phyloP scores from a whole-genome alignment of 2,113 vertebrate species.

The Marmota flaviventris region DNA sequence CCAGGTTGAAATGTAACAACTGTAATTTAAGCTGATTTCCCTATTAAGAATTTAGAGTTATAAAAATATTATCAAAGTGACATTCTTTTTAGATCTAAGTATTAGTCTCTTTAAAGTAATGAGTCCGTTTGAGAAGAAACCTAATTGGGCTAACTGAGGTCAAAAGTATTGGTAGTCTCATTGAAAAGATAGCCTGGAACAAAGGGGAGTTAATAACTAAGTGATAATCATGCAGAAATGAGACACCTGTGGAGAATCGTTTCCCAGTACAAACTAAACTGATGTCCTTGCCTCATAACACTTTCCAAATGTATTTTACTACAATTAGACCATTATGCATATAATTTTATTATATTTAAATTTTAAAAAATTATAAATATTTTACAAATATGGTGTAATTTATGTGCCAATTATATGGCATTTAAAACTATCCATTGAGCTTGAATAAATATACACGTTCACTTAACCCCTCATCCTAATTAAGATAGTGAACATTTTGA shows the following conservation, averaged over 20 bases:
- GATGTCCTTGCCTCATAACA: neutral
- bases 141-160: neutral
- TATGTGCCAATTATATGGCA: neutral
- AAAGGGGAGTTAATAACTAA: neutral
- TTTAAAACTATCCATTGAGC: neutral
- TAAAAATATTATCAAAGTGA: neutral
- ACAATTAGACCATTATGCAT: neutral
- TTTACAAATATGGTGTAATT: neutral
- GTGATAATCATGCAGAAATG: neutral
- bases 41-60: slow-evolving; percentile 6
- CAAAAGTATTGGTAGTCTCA: neutral
- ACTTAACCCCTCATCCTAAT: neutral
- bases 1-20: neutral
- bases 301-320: slow-evolving; percentile 4
- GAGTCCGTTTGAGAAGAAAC: neutral
- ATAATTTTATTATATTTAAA: neutral
- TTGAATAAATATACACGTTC: neutral
- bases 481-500: neutral
- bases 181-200: slow-evolving; percentile 3
- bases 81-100: neutral
- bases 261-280: neutral
- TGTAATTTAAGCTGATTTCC: neutral
- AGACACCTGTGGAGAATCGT: neutral
- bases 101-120: slow-evolving; percentile 49
- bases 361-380: neutral